Conservation (phyloP, 2,113 vertebrate genomes). For the Murina feae region DNA sequence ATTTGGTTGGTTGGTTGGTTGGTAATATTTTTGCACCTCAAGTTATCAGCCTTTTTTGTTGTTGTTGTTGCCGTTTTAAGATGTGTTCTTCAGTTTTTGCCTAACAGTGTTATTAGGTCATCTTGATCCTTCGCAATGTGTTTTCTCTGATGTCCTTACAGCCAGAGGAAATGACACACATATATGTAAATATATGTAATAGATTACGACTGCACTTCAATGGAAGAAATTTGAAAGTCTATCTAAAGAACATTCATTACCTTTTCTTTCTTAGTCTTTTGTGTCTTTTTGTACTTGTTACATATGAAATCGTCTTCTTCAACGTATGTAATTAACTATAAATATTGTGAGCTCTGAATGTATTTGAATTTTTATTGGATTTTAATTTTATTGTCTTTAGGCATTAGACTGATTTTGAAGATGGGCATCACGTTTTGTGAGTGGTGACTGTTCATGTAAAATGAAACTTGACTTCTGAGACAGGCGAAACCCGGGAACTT, state of each 20-base stretch:
- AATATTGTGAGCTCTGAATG: not conserved
- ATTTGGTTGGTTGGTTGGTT: not conserved
- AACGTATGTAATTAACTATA: not conserved
- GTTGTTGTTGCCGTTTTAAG: not conserved
- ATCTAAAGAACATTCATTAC: not conserved
- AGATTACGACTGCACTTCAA: not conserved
- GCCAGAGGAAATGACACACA: not conserved
- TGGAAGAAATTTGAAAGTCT: not conserved
- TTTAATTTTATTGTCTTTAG: conserved; percentile 4
- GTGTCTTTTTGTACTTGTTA: not conserved
- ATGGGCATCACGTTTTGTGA: not conserved
- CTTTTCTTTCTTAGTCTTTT: not conserved
- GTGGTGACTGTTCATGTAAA: not conserved
- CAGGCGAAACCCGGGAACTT: not conserved
- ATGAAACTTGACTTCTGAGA: not conserved
- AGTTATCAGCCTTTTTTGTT: not conserved
- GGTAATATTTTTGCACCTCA: conserved; percentile 7
- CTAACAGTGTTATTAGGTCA: not conserved
- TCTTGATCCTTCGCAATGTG: not conserved
- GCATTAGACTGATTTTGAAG: not conserved
- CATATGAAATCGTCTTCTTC: not conserved
- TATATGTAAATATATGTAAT: not conserved
- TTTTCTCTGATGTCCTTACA: not conserved
- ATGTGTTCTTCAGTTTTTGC: not conserved
- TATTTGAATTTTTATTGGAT: not conserved